Evolutionary conservation across 1,140 invertebrate species (phyloP), one percentile per base, ranked within the genome.

Genomic region (Solenopsis invicta): DNA sequence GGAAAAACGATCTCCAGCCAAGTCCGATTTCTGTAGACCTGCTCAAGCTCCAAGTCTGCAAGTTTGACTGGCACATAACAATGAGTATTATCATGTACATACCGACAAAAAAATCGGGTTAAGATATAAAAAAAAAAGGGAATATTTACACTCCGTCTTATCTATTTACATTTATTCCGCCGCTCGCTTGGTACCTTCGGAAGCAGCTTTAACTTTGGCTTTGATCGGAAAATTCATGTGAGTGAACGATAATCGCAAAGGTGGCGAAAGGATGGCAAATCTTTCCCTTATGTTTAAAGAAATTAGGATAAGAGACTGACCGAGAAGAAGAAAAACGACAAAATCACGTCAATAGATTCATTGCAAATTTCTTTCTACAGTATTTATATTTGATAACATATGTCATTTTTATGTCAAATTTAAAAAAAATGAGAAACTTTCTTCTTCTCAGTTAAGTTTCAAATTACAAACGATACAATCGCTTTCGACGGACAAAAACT

Each of bases 41-140:
- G 77, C 54, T 81, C 78, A 81, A 81, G 6, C 78, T 84, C 67
- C 67, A 67, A 82, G 52, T 82, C 80, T 84, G 80, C 80, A 84
- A 84, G 80, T 84, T 84, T 84, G 80, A 84, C 80, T 84, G 80
- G 80, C 54, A 84, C 80, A 84, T 84, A 84, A 84, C 69, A 84
- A 84, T 75, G 48, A 84, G 54, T 45, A 84, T 84, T 84, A 84
- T n/a, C 80, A 84, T 74, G 78, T 81, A 81, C 78, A 81, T 81
- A 81, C 78, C 67, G 56, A 62, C 18, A 48, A 50, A 24, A 24
- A 50, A 21, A 50, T 84, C 29, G 59, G 29, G 9, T 74, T 34
- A 75, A 61, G 29, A 50, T 45, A 37, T 13, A 82, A 4, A 61
- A 56, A 71, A 74, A 48, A 21, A 74, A 72, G 29, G 41, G 16